A percentile compares a stretch with the other conserved stretches of the same genome.
phyloP scores from a whole-genome alignment of 2,113 vertebrate species.

The Felis chaus region DNA sequence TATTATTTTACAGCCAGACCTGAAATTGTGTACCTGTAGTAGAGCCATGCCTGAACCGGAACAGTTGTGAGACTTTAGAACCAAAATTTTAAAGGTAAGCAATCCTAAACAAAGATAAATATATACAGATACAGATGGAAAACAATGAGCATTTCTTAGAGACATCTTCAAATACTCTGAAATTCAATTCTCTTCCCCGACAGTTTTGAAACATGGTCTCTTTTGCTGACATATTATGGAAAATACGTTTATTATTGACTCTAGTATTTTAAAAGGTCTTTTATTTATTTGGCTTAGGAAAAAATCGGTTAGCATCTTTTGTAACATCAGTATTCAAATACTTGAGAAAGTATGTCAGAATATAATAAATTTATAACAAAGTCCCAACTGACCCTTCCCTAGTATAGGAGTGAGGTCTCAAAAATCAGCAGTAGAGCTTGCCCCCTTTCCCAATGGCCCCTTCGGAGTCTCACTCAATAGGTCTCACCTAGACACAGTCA shows the following conservation, averaged over 20 bases:
- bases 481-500: background rate
- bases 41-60: background rate
- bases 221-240: background rate
- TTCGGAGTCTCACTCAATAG: background rate
- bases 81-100: background rate
- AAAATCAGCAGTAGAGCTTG: background rate
- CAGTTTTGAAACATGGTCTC: background rate
- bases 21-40: background rate
- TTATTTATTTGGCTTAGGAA: background rate
- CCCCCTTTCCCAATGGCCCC: accelerated
- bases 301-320: background rate
- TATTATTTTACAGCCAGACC: background rate
- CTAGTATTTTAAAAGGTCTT: background rate
- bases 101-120: background rate
- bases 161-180: background rate
- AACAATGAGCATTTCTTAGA: background rate
- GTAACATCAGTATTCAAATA: background rate
- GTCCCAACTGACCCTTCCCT: background rate
- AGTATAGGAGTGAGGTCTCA: background rate
- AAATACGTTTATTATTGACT: background rate
- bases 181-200: background rate
- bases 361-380: background rate
- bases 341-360: background rate
- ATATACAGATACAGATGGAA: background rate
- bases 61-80: background rate